Base-by-base conservation (phyloP, 1,140 invertebrate species). In the Gryon sp. region DNA sequence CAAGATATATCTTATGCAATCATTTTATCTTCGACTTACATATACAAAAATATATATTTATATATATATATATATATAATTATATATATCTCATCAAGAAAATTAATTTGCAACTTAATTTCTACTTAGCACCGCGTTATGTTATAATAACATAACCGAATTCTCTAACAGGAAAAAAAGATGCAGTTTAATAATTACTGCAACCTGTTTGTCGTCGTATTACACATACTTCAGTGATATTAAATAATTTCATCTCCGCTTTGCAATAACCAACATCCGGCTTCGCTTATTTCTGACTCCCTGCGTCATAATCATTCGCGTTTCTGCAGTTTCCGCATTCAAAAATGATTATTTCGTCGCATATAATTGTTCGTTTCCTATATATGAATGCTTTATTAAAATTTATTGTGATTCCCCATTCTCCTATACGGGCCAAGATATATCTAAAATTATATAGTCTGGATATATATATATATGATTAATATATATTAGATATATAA, bases 61-160 rank as follows among this genome's bases (percentile, higher is more conserved):
- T n/a, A n/a, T n/a, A n/a, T n/a, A n/a, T n/a, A n/a, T n/a, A n/a
- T n/a, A n/a, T n/a, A n/a, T n/a, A n/a, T n/a, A 46, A 24, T 34
- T 38, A 20, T 36, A 26, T 9, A 8, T 26, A 14, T 20, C 15
- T 59, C 18, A 34, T 45, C 40, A 59, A 15, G 34, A 59, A 63
- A 50, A 63, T 50, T 41, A 36, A n/a, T 52, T 63, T 63, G 34
- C n/a, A 50, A 15, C 38, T 50, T 50, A 63, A 63, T 30, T 50
- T 9, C 0, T 50, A 50, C 6, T 50, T 63, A 15, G 24, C 11
- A 41, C n/a, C n/a, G n/a, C n/a, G n/a, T n/a, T n/a, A n/a, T n/a
- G n/a, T n/a, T n/a, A n/a, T n/a, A n/a, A n/a, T n/a, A n/a, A n/a
- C n/a, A n/a, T n/a, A n/a, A n/a, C n/a, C n/a, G n/a, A 18, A 20